Evolutionary conservation across 2,888 invertebrate genomes (phyloP).

Genomic region (Dichetophora obliterata): DNA sequence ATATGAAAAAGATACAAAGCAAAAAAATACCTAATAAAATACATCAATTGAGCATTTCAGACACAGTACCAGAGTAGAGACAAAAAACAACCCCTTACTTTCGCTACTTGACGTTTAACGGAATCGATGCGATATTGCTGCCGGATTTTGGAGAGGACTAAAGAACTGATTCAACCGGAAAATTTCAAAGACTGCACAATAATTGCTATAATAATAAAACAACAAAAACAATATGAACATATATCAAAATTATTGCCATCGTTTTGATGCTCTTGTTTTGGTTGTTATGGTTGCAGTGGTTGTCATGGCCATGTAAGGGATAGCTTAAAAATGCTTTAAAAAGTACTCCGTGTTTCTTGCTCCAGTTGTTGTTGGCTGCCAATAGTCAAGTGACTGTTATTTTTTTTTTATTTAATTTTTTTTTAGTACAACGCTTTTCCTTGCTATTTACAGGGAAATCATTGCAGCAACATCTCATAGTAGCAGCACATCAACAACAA

Average conservation of each 20-base stretch:
- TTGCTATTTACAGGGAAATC: slow-evolving; percentile 1
- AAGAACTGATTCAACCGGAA: neutral
- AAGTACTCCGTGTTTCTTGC: neutral
- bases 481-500: neutral
- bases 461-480: neutral
- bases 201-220: slow-evolving; percentile 11
- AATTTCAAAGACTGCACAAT: neutral
- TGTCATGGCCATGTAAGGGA: neutral
- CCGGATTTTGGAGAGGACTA: neutral
- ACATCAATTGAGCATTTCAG: neutral
- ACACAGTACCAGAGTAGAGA: neutral
- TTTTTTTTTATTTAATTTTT: neutral
- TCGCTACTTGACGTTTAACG: neutral
- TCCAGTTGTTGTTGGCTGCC: neutral
- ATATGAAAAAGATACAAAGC: neutral
- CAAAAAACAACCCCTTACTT: neutral
- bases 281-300: neutral
- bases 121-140: neutral
- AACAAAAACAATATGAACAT: neutral
- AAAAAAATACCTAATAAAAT: neutral
- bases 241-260: slow-evolving; percentile 12
- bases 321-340: neutral
- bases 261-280: neutral
- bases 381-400: neutral
- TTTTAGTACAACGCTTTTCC: neutral